Conservation (phyloP, 2,797 vertebrate genomes). For the Karalla daura region DNA sequence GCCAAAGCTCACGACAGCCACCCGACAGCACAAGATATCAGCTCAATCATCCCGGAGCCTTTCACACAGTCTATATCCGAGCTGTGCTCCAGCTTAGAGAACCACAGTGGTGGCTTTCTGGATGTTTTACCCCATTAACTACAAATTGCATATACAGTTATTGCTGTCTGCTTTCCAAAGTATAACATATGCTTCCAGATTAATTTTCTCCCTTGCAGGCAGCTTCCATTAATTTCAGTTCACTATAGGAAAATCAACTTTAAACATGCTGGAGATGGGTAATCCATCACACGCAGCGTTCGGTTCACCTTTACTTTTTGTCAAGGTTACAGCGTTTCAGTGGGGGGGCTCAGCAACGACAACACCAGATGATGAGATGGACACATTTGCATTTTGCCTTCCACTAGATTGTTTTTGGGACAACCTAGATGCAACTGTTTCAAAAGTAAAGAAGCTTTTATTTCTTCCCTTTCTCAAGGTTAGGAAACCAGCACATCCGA, state of each 20-base stretch:
- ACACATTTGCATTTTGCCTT: neutral
- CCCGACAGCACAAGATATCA: neutral
- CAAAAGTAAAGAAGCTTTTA: no score
- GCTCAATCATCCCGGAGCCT: neutral
- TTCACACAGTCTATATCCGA: neutral
- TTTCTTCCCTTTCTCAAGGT: no score
- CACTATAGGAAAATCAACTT: conserved; percentile 41
- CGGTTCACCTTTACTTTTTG: conserved; percentile 48
- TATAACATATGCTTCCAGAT: conserved; percentile 28
- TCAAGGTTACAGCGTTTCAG: no score
- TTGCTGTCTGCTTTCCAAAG: conserved; percentile 15
- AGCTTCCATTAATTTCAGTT: conserved; percentile 33
- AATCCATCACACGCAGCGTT: conserved; percentile 55
- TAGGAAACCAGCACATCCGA: no score
- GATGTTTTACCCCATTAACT: conserved; percentile 30
- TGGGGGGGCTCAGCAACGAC: no score
- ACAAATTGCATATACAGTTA: conserved; percentile 29
- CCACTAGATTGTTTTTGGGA: neutral
- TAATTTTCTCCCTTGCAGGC: conserved; percentile 37
- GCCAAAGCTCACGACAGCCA: neutral
- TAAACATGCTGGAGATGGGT: conserved; percentile 15
- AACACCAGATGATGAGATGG: no score
- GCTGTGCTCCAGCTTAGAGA: neutral
- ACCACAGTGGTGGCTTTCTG: neutral
- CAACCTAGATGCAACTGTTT: no score